Base-by-base conservation (phyloP, 2,113 vertebrate species). In the Amblyornis subalaris region DNA sequence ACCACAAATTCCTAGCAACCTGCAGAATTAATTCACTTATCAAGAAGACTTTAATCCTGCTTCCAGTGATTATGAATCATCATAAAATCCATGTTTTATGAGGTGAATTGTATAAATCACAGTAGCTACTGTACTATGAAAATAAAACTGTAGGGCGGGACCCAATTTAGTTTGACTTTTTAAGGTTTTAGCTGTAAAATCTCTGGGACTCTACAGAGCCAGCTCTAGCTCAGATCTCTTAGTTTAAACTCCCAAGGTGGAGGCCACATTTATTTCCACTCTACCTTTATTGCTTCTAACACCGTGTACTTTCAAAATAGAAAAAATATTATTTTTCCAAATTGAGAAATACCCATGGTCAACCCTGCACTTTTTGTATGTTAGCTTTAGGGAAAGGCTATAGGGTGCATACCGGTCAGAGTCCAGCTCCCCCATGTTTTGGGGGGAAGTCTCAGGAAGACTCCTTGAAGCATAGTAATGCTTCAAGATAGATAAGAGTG, bases 61-160 rank as follows among this genome's bases (percentile, higher is more conserved):
- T 93, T 76, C 58, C 54, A 76, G 72, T 57, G 61, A 28, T 67
- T 88, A 71, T 91, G 86, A 97, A 50, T 97, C 92, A 96, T 76
- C 16, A 24, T 67, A 74, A 89, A 96, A 73, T 82, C 85, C 77
- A 71, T 92, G 8, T 92, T 94, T 92, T 92, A 84, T 77, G 69
- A 48, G 21, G 91, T 81, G 8, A 77, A 82, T 93, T 92, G 66
- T 80, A 40, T 91, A 67, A 94, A 88, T 83, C 8, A 9, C 42
- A 26, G 38, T 79, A 69, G 65, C 21, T 85, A 85, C 31, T 79
- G 67, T 71, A 31, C 36, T 91, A 18, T 65, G 44, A 85, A 95
- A 94, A 92, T 78, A 95, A 93, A 96, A 86, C 28, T 36, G 9
- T 26, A 67, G 6, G 23, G 18, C 50, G 95, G 31, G 45, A 62